phyloP scores from a whole-genome alignment of 2,113 vertebrate genomes.

The Tachysurus fulvidraco region DNA sequence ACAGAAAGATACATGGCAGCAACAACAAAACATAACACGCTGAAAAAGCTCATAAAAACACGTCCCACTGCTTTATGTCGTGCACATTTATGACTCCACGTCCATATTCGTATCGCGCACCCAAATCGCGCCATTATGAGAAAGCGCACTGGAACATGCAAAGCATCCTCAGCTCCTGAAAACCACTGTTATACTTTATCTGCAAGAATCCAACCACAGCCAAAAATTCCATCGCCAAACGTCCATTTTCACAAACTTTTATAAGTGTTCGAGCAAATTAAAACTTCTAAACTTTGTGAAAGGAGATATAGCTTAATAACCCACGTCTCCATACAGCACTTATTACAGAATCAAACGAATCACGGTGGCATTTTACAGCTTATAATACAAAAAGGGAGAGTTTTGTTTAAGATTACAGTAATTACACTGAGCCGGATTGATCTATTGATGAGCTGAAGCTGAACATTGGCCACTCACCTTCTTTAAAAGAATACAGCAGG shows the following conservation, averaged over 20 bases:
- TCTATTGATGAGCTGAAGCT: neutral
- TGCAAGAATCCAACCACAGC: neutral
- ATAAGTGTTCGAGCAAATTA: neutral
- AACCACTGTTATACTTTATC: neutral
- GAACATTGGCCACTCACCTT: slow-evolving; percentile 77
- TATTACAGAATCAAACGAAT: neutral
- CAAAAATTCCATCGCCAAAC: neutral
- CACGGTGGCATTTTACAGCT: neutral
- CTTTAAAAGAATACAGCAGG: slow-evolving; percentile 96
- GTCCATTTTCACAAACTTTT: slow-evolving; percentile 29
- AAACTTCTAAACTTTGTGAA: slow-evolving; percentile 22
- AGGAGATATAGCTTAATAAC: neutral
- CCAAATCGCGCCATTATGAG: slow-evolving; percentile 63
- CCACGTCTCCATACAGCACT: neutral
- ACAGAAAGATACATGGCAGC: slow-evolving; percentile 6
- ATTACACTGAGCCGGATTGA: neutral
- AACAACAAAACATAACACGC: neutral
- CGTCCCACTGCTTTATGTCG: slow-evolving; percentile 62
- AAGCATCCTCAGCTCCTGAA: slow-evolving; percentile 12
- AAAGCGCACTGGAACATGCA: slow-evolving; percentile 47
- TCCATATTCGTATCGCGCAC: slow-evolving; percentile 72
- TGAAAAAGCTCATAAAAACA: slow-evolving; percentile 43
- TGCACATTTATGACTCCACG: slow-evolving; percentile 73
- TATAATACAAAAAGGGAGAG: neutral
- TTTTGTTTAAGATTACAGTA: neutral